phyloP scores from a whole-genome alignment of 2,888 invertebrate species.

The Netelia virgata region DNA sequence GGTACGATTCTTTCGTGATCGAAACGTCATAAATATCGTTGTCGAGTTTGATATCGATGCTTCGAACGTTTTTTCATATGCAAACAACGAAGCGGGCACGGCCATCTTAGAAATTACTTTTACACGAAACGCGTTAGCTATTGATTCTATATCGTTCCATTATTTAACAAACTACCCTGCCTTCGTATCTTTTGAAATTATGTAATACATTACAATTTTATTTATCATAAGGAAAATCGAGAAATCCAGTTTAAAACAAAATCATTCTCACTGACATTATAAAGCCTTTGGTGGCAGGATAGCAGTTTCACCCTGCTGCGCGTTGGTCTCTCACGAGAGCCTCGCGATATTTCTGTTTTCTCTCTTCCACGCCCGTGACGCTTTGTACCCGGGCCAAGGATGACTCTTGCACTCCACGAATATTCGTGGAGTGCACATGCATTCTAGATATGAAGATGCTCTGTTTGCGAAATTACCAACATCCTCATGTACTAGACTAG shows the following conservation, averaged over 20 bases:
- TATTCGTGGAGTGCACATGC: constrained; percentile 1
- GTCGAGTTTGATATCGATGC: not conserved
- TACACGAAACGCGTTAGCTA: constrained; percentile 35
- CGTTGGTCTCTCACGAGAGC: constrained; percentile 19
- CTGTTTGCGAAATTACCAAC: constrained; percentile 26
- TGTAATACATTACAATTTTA: not conserved
- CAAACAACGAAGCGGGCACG: not conserved
- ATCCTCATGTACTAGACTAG: constrained; percentile 22
- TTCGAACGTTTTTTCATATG: not conserved
- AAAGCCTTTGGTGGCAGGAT: not conserved
- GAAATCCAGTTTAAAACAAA: too few relatives aligned
- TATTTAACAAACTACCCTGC: too few relatives aligned
- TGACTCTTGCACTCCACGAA: constrained; percentile 34
- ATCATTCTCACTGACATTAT: not conserved
- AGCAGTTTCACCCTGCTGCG: not conserved
- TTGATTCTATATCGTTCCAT: not conserved
- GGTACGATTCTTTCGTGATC: not conserved
- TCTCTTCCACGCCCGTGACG: constrained; percentile 50
- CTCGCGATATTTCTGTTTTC: not conserved
- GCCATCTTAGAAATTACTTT: constrained; percentile 25
- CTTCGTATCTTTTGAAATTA: not conserved
- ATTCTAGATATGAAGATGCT: not conserved
- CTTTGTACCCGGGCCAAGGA: constrained; percentile 55
- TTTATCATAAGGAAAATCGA: too few relatives aligned
- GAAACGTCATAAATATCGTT: constrained; percentile 19